Evolutionary conservation across 2,797 vertebrate genomes (phyloP), one percentile per base, ranked within the genome.

Genomic region (Pagetopsis macropterus): DNA sequence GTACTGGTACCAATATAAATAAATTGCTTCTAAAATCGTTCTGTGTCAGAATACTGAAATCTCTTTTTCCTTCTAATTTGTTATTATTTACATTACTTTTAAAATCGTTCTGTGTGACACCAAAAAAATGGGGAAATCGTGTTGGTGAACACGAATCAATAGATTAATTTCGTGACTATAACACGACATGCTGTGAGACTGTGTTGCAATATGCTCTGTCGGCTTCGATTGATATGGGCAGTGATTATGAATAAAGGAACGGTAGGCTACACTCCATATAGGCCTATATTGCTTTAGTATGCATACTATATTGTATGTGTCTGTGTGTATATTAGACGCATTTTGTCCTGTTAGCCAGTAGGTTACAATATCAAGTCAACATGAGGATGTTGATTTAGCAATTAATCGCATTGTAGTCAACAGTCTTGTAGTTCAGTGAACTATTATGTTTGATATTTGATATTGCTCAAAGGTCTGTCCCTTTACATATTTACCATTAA

Each of bases 401-500:
- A 60, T 3, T 2, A 68, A 40, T 7, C 46, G 64, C 12, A 13
- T 9, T 67, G 8, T 4, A 41, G 59, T 63, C 31, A 15, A 57
- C 50, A 58, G 31, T 68, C 16, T 55, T 55, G 11, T 37, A 45
- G 2, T 54, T 37, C 69, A 57, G 31, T 51, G 9, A 69, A 54
- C 2, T 5, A 44, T 76, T 65, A 45, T 21, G 23, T n/a, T 40
- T 19, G 61, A 62, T 16, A 3, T 75, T 77, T 66, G 44, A 61
- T 19, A 57, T n/a, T 49, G 33, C 33, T 10, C 2, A 8, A 72
- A 14, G 11, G 33, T 41, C 41, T 69, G 68, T 65, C 31, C 12
- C 17, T 62, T 76, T 58, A 40, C 33, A 65, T 76, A 72, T 86
- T 75, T 66, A 44, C 51, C 46, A 12, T 11, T 27, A 4, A 27